Evolutionary conservation across 2,888 invertebrate genomes (phyloP), one percentile per base, ranked within the genome.

Genomic region (Melinaea marsaeus): DNA sequence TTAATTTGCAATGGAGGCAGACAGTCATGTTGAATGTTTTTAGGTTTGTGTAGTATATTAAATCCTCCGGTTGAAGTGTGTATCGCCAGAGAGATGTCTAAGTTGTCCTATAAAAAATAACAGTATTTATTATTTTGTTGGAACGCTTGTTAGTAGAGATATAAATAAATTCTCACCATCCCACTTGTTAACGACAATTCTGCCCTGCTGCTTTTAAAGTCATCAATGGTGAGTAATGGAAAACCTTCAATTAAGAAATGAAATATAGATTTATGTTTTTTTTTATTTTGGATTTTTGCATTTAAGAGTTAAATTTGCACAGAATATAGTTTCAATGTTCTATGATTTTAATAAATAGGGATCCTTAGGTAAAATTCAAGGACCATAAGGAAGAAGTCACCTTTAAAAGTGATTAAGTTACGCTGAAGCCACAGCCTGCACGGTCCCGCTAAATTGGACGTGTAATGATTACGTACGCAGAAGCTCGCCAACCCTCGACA

Each of bases 361-460:
- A 3, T 42, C 42, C 42, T 42, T 9, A 9, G 42, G 9, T 22
- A 22, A 22, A 22, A 1, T 22, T 22, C 22, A 22, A 22, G 22
- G 22, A 1, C 3, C 5, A 55, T n/a, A n/a, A 22, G 47, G n/a
- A 22, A 22, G 32, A 22, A 42, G 6, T 57, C 75, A 87, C 88
- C 84, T 75, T 76, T 79, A 47, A 79, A 77, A 32, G 66, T 65
- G 2, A 71, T 63, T 22, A 79, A 48, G 61, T 84, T 83, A 4
- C 81, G 74, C 63, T 84, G 80, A 46, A 84, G 63, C 90, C 89
- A 90, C 32, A 90, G 74, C 60, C 88, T 72, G 64, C 90, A 90
- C 1, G 88, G 84, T 1, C 90, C 88, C 0, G 84, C 84, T 0
- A 73, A 69, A n/a, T 88, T 83, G 4, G 73, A 72, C 0, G 78